These are phyloP conservation scores for Drosophila pseudotakahashii DNA, from an alignment of 2,888 invertebrate species.

Conservation along the genomic window DNA sequence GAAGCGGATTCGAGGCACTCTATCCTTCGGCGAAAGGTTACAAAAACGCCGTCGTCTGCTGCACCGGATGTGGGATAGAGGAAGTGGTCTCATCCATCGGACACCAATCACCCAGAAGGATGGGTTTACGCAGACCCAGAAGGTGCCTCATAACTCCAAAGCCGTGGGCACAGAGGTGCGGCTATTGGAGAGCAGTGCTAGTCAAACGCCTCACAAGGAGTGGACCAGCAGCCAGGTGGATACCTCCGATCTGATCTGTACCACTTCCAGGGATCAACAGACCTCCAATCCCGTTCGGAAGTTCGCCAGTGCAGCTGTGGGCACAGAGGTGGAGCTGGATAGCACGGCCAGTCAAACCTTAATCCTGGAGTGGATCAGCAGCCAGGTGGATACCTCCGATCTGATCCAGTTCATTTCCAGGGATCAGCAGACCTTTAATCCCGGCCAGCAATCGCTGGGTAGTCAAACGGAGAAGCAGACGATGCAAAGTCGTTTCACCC, in stretches of 20 bases:
- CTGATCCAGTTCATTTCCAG: neutral
- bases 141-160: neutral
- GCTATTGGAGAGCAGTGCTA: neutral
- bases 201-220: conserved; percentile 1
- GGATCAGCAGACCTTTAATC: conserved; percentile 49
- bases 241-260: conserved; percentile 33
- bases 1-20: neutral
- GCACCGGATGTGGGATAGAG: neutral
- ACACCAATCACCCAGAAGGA: neutral
- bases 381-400: conserved; percentile 48
- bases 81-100: neutral
- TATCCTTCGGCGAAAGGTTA: neutral
- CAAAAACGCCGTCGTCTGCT: neutral
- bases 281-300: conserved; percentile 3
- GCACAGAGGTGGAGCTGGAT: neutral
- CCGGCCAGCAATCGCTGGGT: neutral
- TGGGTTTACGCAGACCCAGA: neutral
- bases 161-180: neutral
- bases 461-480: conserved; percentile 25
- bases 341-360: conserved; percentile 5
- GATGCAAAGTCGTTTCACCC: conserved; percentile 26
- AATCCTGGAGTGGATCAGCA: neutral
- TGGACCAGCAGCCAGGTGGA: conserved; percentile 30
- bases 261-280: conserved; percentile 35
- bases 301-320: neutral